Percentiles rank a stretch among this genome's conserved stretches.
Conservation (phyloP, 2,888 invertebrate species). For the Beris morrisii region DNA sequence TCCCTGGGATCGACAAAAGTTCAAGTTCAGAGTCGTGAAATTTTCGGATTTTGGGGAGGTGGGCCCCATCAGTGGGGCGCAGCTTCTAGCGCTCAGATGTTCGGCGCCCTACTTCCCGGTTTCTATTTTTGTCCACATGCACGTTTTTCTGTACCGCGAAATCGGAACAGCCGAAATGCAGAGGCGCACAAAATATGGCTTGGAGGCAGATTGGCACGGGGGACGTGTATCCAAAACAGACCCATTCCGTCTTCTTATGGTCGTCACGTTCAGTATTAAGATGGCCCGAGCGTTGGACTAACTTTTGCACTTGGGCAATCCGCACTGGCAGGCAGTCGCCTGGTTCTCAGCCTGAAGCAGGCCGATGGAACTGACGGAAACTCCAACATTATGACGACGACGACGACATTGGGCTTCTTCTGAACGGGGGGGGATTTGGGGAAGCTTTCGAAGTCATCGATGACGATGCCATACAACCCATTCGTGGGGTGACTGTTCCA, state of each 20-base stretch:
- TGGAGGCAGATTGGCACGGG: too few relatives aligned
- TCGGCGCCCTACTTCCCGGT: slow-evolving; percentile 37
- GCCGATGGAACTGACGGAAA: too few relatives aligned
- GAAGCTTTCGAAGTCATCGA: slow-evolving; percentile 20
- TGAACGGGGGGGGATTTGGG: background rate
- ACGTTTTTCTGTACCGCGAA: slow-evolving; percentile 14
- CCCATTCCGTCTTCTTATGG: too few relatives aligned
- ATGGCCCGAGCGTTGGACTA: too few relatives aligned
- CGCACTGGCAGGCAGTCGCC: too few relatives aligned
- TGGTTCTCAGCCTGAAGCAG: too few relatives aligned
- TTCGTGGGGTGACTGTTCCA: too few relatives aligned
- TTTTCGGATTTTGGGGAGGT: slow-evolving; percentile 10
- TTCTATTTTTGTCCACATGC: slow-evolving; percentile 37
- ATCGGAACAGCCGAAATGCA: slow-evolving; percentile 12
- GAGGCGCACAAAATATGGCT: slow-evolving; percentile 16
- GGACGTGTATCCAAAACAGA: too few relatives aligned
- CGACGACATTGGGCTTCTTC: too few relatives aligned
- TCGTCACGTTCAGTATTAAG: too few relatives aligned
- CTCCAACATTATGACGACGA: too few relatives aligned
- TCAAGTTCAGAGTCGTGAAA: slow-evolving; percentile 37
- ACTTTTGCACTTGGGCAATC: too few relatives aligned
- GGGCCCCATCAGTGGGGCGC: slow-evolving; percentile 20
- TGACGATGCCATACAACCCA: slow-evolving; percentile 7
- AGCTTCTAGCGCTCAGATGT: slow-evolving; percentile 26
- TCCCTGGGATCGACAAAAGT: slow-evolving; percentile 24